Base-by-base conservation (phyloP, 2,113 vertebrate species). In the Phycodurus eques region DNA sequence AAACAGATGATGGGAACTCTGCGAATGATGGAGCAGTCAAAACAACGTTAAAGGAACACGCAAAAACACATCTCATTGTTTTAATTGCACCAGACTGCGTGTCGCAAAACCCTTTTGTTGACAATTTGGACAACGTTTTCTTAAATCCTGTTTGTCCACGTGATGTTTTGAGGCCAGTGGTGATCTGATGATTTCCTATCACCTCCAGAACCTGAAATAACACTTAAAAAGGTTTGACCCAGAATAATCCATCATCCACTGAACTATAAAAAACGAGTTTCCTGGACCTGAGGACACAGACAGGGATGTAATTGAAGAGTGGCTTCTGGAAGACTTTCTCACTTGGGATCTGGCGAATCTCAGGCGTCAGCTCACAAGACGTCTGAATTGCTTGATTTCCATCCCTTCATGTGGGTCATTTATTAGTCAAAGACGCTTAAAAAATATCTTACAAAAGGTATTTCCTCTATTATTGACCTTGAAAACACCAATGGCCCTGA, bases 1-100 rank as follows among this genome's bases (percentile, higher is more conserved):
- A 90, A 93, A 90, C 93, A 94, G 92, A 94, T 94, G 93, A 93
- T 79, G 87, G 85, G 76, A 90, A 93, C 91, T 88, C 91, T 90
- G 89, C 82, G 85, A 91, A 88, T 92, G 91, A 93, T 83, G 89
- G 91, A 93, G 91, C 85, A 92, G 92, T 92, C 91, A 92, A 92
- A 94, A 93, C 91, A 93, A 92, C 88, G 89, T 88, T 83, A 90
- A 87, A 91, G 79, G 87, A 91, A 91, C 87, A 86, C 88, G 85
- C 77, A 53, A 79, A 79, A 84, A 84, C 83, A 70, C 78, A 78
- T 80, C 67, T 67, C 83, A 74, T 70, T 42, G 72, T 80, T 71
- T 75, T 89, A 87, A 86, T 88, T 83, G 81, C 77, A 77, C 84
- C 85, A 90, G 89, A 88, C 82, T 92, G 82, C 82, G 71, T 83